phyloP scores from a whole-genome alignment of 2,888 invertebrate species.

The Ormyrus labotus region DNA sequence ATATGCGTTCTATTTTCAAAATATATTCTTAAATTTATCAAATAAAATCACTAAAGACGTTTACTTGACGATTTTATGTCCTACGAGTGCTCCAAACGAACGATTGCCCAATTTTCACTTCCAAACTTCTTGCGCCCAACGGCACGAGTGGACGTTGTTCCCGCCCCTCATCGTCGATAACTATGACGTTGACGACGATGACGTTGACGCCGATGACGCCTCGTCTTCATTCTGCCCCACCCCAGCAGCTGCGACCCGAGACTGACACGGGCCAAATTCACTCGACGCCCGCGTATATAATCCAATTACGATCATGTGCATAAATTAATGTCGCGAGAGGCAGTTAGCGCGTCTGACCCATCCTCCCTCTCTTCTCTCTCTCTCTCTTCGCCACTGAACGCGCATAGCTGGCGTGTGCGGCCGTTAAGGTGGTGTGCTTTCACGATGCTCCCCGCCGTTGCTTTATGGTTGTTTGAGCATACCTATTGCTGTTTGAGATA shows the following conservation, averaged over 20 bases:
- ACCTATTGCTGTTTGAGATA: slow-evolving; percentile 9
- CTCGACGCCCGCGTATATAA: slow-evolving; percentile 19
- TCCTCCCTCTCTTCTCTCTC: too few species aligned
- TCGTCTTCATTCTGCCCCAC: too few species aligned
- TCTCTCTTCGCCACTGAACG: background rate
- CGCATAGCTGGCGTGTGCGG: background rate
- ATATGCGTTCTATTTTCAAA: too few species aligned
- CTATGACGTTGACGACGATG: background rate
- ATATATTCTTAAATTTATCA: too few species aligned
- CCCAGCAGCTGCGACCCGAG: background rate
- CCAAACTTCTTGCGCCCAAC: too few species aligned
- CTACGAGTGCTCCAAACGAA: too few species aligned
- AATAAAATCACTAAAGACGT: too few species aligned
- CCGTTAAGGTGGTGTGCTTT: background rate
- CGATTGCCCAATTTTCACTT: too few species aligned
- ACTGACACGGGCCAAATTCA: slow-evolving; percentile 4
- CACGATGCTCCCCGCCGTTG: background rate
- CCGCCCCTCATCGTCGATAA: too few species aligned
- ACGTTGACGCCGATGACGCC: background rate
- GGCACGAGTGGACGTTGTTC: too few species aligned
- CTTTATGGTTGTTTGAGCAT: slow-evolving; percentile 15
- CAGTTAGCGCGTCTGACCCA: background rate
- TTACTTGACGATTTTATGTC: too few species aligned
- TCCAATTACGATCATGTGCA: slow-evolving; percentile 36
- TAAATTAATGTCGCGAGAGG: slow-evolving; percentile 15